Percentiles rank a stretch among this genome's conserved stretches.
phyloP scores from a whole-genome alignment of 2,888 invertebrate genomes.

The Trichopria drosophilae region DNA sequence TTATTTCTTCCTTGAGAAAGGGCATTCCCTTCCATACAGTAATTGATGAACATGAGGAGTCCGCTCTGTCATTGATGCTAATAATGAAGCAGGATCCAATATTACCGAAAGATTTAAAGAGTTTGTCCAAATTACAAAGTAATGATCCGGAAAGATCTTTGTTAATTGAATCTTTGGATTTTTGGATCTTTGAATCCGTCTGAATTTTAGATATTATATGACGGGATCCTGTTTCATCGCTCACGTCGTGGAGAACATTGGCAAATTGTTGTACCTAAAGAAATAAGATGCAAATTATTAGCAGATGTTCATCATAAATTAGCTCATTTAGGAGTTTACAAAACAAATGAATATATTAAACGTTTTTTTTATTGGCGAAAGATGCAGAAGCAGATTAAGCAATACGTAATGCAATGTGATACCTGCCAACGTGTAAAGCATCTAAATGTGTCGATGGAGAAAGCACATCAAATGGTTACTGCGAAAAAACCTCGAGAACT shows the following conservation, averaged over 20 bases:
- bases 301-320: conserved; percentile 5
- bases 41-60: too few relatives aligned
- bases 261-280: neutral
- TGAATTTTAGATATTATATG: neutral
- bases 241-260: neutral
- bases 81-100: too few relatives aligned
- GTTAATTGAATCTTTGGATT: too few relatives aligned
- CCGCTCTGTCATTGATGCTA: too few relatives aligned
- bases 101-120: too few relatives aligned
- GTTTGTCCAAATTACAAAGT: too few relatives aligned
- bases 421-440: conserved; percentile 29
- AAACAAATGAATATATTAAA: conserved; percentile 9
- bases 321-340: conserved; percentile 16
- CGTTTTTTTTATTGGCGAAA: conserved; percentile 18
- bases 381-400: conserved; percentile 12
- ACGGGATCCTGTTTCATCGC: conserved; percentile 3
- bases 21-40: too few relatives aligned
- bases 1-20: too few relatives aligned
- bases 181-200: too few relatives aligned
- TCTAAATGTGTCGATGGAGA: neutral
- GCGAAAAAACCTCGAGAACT: conserved; percentile 4
- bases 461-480: neutral
- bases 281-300: neutral
- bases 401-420: conserved; percentile 20
- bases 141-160: too few relatives aligned